Percentiles rank a stretch among this genome's conserved stretches.
Conservation (phyloP, 2,888 invertebrate species). For the Biston betularia region DNA sequence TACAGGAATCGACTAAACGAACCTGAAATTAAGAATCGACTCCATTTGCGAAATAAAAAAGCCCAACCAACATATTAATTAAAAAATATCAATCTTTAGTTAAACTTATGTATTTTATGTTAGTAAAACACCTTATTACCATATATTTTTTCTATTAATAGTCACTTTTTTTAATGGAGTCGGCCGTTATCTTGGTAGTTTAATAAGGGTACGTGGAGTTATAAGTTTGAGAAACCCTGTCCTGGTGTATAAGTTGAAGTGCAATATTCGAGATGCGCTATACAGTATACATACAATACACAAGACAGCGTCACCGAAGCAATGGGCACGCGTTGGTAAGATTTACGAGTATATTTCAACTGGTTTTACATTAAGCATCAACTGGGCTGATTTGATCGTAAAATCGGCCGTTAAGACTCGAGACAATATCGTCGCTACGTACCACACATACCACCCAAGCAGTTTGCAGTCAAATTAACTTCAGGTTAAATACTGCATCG, state of each 20-base stretch:
- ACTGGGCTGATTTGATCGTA: conserved; percentile 81
- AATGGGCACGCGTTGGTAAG: conserved; percentile 75
- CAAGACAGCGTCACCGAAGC: conserved; percentile 59
- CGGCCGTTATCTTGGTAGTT: too few relatives aligned
- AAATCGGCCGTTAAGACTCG: conserved; percentile 76
- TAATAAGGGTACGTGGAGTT: too few relatives aligned
- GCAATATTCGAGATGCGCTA: conserved; percentile 49
- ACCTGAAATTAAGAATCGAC: too few relatives aligned
- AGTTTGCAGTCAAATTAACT: conserved; percentile 73
- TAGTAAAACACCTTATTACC: too few relatives aligned
- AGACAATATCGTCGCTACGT: conserved; percentile 78
- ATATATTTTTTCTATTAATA: too few relatives aligned
- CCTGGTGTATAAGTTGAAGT: conserved; percentile 32
- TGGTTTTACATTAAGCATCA: conserved; percentile 82
- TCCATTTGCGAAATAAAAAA: too few relatives aligned
- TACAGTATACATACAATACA: conserved; percentile 49
- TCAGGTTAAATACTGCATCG: conserved; percentile 75
- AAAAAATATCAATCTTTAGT: too few relatives aligned
- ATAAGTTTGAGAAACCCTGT: not conserved
- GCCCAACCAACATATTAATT: too few relatives aligned
- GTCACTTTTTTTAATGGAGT: too few relatives aligned
- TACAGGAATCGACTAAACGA: too few relatives aligned
- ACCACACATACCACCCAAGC: conserved; percentile 81
- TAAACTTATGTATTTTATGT: too few relatives aligned
- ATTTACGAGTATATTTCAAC: conserved; percentile 84